These are phyloP conservation scores for Diadophis punctatus DNA, from an alignment of 2,113 vertebrate genomes.

Conservation along the genomic window DNA sequence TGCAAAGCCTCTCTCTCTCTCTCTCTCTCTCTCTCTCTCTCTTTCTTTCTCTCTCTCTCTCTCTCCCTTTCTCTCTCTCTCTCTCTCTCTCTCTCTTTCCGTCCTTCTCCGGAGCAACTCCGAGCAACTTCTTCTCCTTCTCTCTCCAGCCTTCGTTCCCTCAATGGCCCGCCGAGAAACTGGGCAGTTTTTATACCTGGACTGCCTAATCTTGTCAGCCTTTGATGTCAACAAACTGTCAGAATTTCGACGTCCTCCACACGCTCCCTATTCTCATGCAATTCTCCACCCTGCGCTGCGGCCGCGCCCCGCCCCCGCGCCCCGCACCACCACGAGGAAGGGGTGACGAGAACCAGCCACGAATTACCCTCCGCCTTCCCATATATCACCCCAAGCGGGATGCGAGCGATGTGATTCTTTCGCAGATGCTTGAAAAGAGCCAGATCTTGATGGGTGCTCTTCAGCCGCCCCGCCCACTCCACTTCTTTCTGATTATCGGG, in stretches of 20 bases:
- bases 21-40: not conserved
- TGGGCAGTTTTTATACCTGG: constrained; percentile 6
- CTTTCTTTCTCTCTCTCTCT: too few relatives aligned
- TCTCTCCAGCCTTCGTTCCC: not conserved
- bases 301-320: not conserved
- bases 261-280: constrained; percentile 48
- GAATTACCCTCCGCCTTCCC: not conserved
- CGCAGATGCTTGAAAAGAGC: not conserved
- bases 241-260: constrained; percentile 72
- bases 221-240: constrained; percentile 67
- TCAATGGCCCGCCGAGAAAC: not conserved
- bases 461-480: too few relatives aligned
- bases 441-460: not conserved
- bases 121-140: not conserved
- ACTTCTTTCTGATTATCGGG: not conserved
- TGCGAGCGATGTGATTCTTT: not conserved
- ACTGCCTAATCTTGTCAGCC: constrained; percentile 64
- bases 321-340: constrained; percentile 27
- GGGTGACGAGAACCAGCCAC: not conserved
- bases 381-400: not conserved
- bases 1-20: not conserved
- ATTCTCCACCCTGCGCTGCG: constrained; percentile 13
- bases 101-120: not conserved
- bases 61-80: too few relatives aligned
- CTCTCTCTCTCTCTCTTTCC: not conserved